Evolutionary conservation across 2,888 invertebrate genomes (phyloP), one percentile per base, ranked within the genome.

Genomic region (Rhabditoides inermis): DNA sequence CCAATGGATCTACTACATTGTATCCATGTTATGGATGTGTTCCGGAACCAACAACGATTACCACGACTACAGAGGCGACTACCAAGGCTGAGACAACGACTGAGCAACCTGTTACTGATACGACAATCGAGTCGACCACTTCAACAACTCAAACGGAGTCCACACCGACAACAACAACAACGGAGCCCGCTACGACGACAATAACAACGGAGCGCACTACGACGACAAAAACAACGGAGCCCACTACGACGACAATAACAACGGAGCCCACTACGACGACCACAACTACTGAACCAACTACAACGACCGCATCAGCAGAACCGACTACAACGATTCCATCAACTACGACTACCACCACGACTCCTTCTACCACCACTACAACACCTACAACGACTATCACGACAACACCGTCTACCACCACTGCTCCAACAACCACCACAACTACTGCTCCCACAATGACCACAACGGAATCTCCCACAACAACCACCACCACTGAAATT

Each of bases 291-390:
- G 48, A 36, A 6, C 20, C 18, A 10, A 6, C 39, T 5, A 51
- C 52, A 3, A 52, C 46, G 5, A 46, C 46, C 2, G 26, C 47
- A 2, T 37, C 47, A 18, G 41, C 45, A 30, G 20, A 41, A 2
- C 23, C 42, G 1, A 32, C 51, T 2, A 26, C 51, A 23, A 55
- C 55, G 22, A 44, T 37, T 28, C 15, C 50, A 2, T 26, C n/a
- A 7, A 3, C 49, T 15, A 55, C 47, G 39, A 55, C 51, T 4
- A 50, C 47, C 15, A 41, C 49, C 15, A 42, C 55, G 20, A 52
- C 56, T 0, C 39, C 48, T 20, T 15, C 37, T 18, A 41, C 28
- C n/a, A 12, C 49, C 20, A 30, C 53, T 5, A 42, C 49, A 3
- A 42, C 49, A 3, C 30, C 41, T 1, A 37, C 35, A 15, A 28